Evolutionary conservation across 2,113 vertebrate genomes (phyloP), one percentile per base, ranked within the genome.

Genomic region (Acanthochromis polyacanthus): DNA sequence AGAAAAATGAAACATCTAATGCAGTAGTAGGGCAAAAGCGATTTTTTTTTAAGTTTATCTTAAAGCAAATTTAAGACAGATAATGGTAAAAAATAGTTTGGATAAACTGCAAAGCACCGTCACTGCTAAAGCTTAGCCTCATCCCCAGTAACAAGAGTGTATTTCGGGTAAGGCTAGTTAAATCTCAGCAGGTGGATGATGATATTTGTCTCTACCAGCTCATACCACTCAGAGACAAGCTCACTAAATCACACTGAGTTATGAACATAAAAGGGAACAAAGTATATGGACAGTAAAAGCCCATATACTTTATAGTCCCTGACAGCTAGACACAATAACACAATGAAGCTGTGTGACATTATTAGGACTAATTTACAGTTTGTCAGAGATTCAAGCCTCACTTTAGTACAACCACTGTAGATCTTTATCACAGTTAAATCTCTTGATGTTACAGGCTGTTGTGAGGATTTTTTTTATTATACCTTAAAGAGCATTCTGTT

Each of bases 181-280:
- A 67, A 62, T 51, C 50, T 64, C 51, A 72, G 78, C 71, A 80
- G 61, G 67, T 63, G 62, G 51, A 67, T 77, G 67, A 45, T 40
- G 50, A 74, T 25, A 64, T 65, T 68, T 52, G 64, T 58, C 30
- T 5, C 52, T 19, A 45, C 48, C 20, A 48, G 68, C 45, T n/a
- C 19, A n/a, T 50, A n/a, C 52, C 68, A 48, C 36, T 25, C 48
- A 70, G 46, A 51, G 45, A 63, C 56, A 56, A 51, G 48, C 58
- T 25, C 23, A 52, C n/a, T 74, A 70, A 59, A 78, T 81, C 72
- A 50, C 23, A 60, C 46, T 25, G 12, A 50, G 57, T 69, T 77
- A 48, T 56, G 59, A 60, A 32, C 22, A 30, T 25, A 57, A 51
- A 51, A 9, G 28, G 38, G 43, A 62, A 51, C 52, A n/a, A 23